Conservation (phyloP, 2,113 vertebrate species). For the Thermophis baileyi region DNA sequence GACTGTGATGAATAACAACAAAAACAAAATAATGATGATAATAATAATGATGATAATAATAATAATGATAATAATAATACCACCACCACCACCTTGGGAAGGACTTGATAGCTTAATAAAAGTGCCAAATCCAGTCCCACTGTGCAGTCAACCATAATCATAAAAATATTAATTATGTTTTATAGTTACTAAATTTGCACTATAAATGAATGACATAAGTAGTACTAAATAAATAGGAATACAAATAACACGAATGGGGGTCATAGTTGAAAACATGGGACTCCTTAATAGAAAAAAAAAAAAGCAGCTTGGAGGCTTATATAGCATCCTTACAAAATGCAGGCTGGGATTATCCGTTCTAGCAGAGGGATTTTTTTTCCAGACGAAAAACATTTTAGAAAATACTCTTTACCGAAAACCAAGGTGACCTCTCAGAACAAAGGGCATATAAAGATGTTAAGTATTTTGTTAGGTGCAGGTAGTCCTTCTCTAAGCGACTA, state of each 20-base stretch:
- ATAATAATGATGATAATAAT: too few relatives aligned
- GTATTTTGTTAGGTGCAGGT: not conserved
- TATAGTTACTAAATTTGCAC: not conserved
- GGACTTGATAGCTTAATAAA: too few relatives aligned
- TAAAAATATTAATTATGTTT: not conserved
- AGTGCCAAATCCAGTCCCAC: too few relatives aligned
- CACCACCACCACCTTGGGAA: too few relatives aligned
- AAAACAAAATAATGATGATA: too few relatives aligned
- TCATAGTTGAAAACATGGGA: not conserved
- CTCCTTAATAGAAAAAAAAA: not conserved
- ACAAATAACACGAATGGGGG: not conserved
- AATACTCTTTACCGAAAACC: not conserved
- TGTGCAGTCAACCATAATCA: too few relatives aligned
- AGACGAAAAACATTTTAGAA: not conserved
- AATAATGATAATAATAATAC: too few relatives aligned
- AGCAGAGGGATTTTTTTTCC: not conserved
- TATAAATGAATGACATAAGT: not conserved
- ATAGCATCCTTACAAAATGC: not conserved
- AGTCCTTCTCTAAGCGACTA: not conserved
- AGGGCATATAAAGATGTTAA: not conserved
- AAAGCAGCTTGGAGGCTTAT: too few relatives aligned
- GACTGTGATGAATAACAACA: too few relatives aligned
- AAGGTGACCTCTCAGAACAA: not conserved
- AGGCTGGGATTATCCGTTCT: not conserved
- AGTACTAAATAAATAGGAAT: not conserved